phyloP scores from a whole-genome alignment of 2,888 invertebrate genomes.

The Agonopterix alstromeriana region DNA sequence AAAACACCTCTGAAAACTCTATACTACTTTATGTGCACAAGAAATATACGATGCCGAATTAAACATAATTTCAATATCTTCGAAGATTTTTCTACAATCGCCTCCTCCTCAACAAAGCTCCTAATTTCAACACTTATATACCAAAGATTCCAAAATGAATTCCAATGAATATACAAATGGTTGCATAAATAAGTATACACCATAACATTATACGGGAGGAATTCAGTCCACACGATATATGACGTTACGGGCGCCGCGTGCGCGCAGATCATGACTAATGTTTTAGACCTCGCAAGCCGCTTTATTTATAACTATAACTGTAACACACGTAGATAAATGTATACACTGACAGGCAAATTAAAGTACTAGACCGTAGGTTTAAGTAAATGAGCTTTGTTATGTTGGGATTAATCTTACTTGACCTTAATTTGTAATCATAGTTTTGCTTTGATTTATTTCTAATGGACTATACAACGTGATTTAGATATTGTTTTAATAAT shows the following conservation, averaged over 20 bases:
- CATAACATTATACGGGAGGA: slow-evolving; percentile 20
- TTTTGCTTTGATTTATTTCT: neutral
- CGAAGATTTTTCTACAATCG: too few species aligned
- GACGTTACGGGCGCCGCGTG: slow-evolving; percentile 29
- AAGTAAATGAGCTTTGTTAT: slow-evolving; percentile 5
- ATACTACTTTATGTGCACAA: too few species aligned
- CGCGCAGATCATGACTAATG: slow-evolving; percentile 28
- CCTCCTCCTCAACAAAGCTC: too few species aligned
- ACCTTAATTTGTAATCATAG: neutral
- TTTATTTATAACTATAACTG: slow-evolving; percentile 63
- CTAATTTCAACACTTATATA: too few species aligned
- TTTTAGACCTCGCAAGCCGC: slow-evolving; percentile 18
- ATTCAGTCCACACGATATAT: slow-evolving; percentile 23
- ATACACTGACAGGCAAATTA: slow-evolving; percentile 18
- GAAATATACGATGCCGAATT: too few species aligned
- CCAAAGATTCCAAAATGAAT: slow-evolving; percentile 2
- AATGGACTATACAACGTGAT: neutral
- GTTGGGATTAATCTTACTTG: neutral
- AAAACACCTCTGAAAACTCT: too few species aligned
- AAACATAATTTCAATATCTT: too few species aligned
- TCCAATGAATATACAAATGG: slow-evolving; percentile 19
- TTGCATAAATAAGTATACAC: slow-evolving; percentile 24
- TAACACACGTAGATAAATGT: slow-evolving; percentile 57
- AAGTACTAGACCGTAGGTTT: slow-evolving; percentile 4
- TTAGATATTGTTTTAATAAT: too few species aligned